phyloP scores from a whole-genome alignment of 2,888 invertebrate species.

The Petrolisthes cinctipes region DNA sequence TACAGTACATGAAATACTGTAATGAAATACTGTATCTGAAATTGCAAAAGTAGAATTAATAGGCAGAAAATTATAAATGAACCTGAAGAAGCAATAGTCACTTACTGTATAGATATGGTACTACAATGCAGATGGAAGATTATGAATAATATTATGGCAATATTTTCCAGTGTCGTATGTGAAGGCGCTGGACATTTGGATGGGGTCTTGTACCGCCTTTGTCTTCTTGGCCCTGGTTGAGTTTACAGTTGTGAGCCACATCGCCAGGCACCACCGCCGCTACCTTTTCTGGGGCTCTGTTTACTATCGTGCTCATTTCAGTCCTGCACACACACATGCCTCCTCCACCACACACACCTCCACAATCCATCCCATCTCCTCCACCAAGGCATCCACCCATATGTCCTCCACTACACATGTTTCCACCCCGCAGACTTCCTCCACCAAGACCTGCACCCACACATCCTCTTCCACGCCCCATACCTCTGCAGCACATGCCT shows the following conservation, averaged over 20 bases:
- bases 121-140: too few species aligned
- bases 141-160: too few species aligned
- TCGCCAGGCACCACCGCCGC: slow-evolving; percentile 66
- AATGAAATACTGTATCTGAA: too few species aligned
- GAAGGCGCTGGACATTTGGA: slow-evolving; percentile 68
- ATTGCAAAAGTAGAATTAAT: too few species aligned
- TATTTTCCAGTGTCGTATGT: slow-evolving; percentile 59
- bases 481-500: neutral
- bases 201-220: slow-evolving; percentile 68
- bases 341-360: neutral
- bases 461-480: neutral
- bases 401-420: neutral
- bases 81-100: too few species aligned
- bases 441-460: neutral
- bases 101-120: too few species aligned
- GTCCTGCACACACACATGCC: neutral
- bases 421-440: neutral
- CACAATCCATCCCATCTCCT: neutral
- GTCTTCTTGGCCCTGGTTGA: slow-evolving; percentile 68
- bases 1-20: too few species aligned
- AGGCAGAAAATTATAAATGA: too few species aligned
- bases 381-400: neutral
- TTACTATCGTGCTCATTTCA: slow-evolving; percentile 3
- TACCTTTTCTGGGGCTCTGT: slow-evolving; percentile 46
- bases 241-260: slow-evolving; percentile 68